These are phyloP conservation scores for Anisognathus igniventris DNA, from an alignment of 2,797 vertebrate genomes.

Conservation along the genomic window DNA sequence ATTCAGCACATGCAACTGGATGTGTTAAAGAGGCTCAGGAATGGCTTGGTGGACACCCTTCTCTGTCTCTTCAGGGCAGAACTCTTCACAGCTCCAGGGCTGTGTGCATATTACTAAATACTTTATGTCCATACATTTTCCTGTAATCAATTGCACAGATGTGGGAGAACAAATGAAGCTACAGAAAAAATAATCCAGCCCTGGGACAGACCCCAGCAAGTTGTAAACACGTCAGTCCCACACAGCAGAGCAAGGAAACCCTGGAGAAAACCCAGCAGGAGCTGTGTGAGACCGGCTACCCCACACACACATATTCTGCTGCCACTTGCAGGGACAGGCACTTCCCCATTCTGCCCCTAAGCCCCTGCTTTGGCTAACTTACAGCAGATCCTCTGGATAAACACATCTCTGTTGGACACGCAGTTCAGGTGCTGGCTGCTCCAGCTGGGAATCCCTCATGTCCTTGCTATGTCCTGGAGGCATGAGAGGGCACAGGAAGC, in stretches of 20 bases:
- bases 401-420: conserved; percentile 29
- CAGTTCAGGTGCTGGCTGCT: conserved; percentile 50
- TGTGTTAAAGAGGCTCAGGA: not conserved
- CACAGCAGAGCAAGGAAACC: not conserved
- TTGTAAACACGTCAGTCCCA: not conserved
- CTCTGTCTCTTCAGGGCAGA: not conserved
- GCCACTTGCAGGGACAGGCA: conserved; percentile 27
- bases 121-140: not conserved
- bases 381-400: conserved; percentile 69
- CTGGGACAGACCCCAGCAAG: not conserved
- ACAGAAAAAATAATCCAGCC: not conserved
- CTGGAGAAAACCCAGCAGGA: conserved; percentile 1
- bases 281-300: not conserved
- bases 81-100: not conserved
- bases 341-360: not conserved
- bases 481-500: conserved; percentile 62
- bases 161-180: not conserved
- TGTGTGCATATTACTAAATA: not conserved
- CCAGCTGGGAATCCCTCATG: conserved; percentile 42
- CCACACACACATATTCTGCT: not conserved
- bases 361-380: conserved; percentile 33
- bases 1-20: accelerated
- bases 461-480: conserved; percentile 49
- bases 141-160: not conserved
- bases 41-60: not conserved